Evolutionary conservation across 1,140 invertebrate genomes (phyloP), one percentile per base, ranked within the genome.

Genomic region (Phthorimaea operculella): DNA sequence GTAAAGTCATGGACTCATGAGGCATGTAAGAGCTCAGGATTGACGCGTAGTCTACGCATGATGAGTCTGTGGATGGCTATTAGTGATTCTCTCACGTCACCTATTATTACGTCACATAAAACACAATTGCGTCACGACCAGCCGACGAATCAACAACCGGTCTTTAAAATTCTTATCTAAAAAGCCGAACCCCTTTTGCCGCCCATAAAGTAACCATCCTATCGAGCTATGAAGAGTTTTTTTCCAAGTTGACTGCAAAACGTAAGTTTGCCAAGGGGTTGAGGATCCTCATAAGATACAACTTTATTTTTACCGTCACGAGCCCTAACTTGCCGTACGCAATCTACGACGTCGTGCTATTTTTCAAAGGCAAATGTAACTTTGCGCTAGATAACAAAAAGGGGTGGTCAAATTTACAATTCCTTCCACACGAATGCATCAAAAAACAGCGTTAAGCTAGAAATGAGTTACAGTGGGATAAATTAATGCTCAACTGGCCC

Each of bases 341-440:
- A 47, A 47, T 14, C 12, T 47, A 47, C 16, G 14, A 14, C 12
- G 45, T 6, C 10, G 2, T 3, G 45, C 11, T 4, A 9, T 39
- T 39, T 39, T 39, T 3, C 10, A n/a, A 39, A 3, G 10, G 36
- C 8, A 39, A 39, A 39, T 39, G 36, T 39, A 39, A 39, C 1
- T 39, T 39, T 39, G 36, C 10, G 3, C 1, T 39, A 12, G 36
- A 10, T 39, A 39, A 10, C 44, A 47, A 47, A 47, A 47, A 47
- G 14, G 44, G 44, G 44, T 17, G 44, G 44, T 47, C 44, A 47
- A 47, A n/a, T 47, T 42, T 42, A 42, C 39, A 11, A 42, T 42
- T 42, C 39, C 11, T 42, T 42, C 39, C 39, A 42, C 39, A 14
- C 39, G 39, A 42, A 14, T 42, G 39, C 11, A 9, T 14, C 39